Percentiles rank a stretch among this genome's conserved stretches.
phyloP scores from a whole-genome alignment of 2,888 invertebrate species.

The Lapara coniferarum region DNA sequence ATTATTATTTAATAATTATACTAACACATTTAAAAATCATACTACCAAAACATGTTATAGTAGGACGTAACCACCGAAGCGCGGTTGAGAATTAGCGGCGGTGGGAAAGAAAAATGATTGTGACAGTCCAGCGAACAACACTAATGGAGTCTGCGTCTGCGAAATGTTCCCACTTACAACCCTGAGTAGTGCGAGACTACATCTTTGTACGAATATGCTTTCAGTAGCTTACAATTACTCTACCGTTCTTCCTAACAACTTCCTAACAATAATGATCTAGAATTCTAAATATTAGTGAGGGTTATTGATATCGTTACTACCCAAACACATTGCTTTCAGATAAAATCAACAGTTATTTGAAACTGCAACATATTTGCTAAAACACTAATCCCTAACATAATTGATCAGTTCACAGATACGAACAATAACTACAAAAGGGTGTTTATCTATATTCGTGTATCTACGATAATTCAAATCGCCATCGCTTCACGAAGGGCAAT shows the following conservation, averaged over 20 bases:
- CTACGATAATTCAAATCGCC: slow-evolving; percentile 76
- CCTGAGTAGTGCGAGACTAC: slow-evolving; percentile 25
- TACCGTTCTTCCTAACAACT: not conserved
- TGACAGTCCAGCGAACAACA: slow-evolving; percentile 82
- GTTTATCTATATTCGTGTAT: slow-evolving; percentile 71
- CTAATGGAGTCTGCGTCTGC: slow-evolving; percentile 82
- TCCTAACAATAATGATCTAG: too few species aligned
- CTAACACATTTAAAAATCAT: slow-evolving; percentile 28
- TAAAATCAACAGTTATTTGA: slow-evolving; percentile 35
- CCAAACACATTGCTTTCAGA: slow-evolving; percentile 5
- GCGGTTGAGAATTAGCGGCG: slow-evolving; percentile 80
- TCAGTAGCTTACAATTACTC: not conserved
- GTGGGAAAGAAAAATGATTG: slow-evolving; percentile 84
- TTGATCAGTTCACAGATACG: slow-evolving; percentile 54
- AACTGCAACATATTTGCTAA: slow-evolving; percentile 51
- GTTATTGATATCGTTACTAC: not conserved
- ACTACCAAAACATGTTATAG: slow-evolving; percentile 55
- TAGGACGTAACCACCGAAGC: slow-evolving; percentile 69
- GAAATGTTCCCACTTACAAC: slow-evolving; percentile 76
- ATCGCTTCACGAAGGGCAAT: slow-evolving; percentile 70
- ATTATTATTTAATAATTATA: too few species aligned
- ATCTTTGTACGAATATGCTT: not conserved
- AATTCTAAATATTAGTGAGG: not conserved
- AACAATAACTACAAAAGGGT: slow-evolving; percentile 63
- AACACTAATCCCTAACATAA: slow-evolving; percentile 60